Percentiles rank a stretch among this genome's conserved stretches.
phyloP scores from a whole-genome alignment of 2,888 invertebrate species.

The Melinaea marsaeus region DNA sequence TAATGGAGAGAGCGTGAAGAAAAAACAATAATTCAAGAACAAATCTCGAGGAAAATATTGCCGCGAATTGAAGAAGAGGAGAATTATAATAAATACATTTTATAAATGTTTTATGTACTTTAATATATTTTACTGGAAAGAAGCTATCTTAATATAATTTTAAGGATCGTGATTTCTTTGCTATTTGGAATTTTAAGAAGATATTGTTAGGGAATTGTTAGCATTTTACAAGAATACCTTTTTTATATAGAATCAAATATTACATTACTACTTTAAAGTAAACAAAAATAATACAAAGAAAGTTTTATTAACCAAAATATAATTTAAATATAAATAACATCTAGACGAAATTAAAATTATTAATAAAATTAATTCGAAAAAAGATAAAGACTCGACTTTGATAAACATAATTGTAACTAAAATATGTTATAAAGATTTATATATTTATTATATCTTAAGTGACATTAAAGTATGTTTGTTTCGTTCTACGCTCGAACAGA shows the following conservation, averaged over 20 bases:
- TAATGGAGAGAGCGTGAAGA: constrained; percentile 37
- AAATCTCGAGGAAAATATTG: constrained; percentile 27
- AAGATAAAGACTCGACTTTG: background rate
- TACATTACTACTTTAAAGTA: too few relatives aligned
- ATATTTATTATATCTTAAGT: too few relatives aligned
- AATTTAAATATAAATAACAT: constrained; percentile 7
- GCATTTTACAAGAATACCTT: too few relatives aligned
- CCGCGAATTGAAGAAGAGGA: background rate
- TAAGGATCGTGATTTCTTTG: too few relatives aligned
- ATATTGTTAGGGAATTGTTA: background rate
- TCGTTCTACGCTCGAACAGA: too few relatives aligned
- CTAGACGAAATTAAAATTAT: constrained; percentile 9
- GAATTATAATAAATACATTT: background rate
- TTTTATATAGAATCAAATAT: too few relatives aligned
- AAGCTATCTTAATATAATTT: background rate
- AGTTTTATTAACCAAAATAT: background rate
- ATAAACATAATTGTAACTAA: background rate
- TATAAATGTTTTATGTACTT: background rate
- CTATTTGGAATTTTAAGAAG: background rate
- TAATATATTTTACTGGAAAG: background rate
- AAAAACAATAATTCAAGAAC: constrained; percentile 40
- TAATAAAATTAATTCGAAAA: background rate
- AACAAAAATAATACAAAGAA: too few relatives aligned
- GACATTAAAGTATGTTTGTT: too few relatives aligned
- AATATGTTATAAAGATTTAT: too few relatives aligned